A percentile compares a stretch with the other conserved stretches of the same genome.
Conservation (phyloP, 2,888 invertebrate species). For the Ptychoptera contaminata region DNA sequence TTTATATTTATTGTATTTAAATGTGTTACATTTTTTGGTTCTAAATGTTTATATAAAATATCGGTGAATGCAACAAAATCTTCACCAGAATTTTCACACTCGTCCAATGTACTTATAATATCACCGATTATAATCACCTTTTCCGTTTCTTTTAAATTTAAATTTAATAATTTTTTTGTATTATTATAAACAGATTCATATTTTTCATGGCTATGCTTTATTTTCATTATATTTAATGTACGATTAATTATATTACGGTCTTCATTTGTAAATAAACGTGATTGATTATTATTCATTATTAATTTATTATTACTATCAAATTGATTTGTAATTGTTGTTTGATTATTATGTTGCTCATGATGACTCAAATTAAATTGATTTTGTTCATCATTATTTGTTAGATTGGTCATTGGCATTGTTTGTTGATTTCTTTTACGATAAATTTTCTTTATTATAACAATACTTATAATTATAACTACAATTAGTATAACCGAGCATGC, state of each 20-base stretch:
- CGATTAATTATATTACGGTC: slow-evolving; percentile 19
- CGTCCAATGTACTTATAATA: slow-evolving; percentile 18
- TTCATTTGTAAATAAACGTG: slow-evolving; percentile 14
- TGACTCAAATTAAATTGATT: too few relatives aligned
- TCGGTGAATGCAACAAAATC: slow-evolving; percentile 21
- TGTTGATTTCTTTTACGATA: too few relatives aligned
- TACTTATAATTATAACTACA: too few relatives aligned
- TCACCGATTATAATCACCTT: slow-evolving; percentile 19
- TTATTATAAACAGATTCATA: slow-evolving; percentile 17
- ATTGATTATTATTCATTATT: too few relatives aligned
- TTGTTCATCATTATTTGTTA: too few relatives aligned
- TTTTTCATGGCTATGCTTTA: slow-evolving; percentile 19
- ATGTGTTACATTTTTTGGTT: slow-evolving; percentile 4
- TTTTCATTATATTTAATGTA: slow-evolving; percentile 17
- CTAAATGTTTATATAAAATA: slow-evolving; percentile 19
- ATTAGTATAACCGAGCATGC: too few relatives aligned
- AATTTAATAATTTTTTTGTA: slow-evolving; percentile 15
- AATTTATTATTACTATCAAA: background rate
- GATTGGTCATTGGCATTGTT: too few relatives aligned
- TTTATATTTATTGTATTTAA: slow-evolving; percentile 5
- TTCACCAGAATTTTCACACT: slow-evolving; percentile 16
- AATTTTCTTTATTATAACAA: too few relatives aligned
- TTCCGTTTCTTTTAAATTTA: slow-evolving; percentile 18
- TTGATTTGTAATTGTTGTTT: background rate
- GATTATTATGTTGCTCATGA: background rate